Conservation (phyloP, 2,113 vertebrate genomes). For the Odobenus rosmarus region DNA sequence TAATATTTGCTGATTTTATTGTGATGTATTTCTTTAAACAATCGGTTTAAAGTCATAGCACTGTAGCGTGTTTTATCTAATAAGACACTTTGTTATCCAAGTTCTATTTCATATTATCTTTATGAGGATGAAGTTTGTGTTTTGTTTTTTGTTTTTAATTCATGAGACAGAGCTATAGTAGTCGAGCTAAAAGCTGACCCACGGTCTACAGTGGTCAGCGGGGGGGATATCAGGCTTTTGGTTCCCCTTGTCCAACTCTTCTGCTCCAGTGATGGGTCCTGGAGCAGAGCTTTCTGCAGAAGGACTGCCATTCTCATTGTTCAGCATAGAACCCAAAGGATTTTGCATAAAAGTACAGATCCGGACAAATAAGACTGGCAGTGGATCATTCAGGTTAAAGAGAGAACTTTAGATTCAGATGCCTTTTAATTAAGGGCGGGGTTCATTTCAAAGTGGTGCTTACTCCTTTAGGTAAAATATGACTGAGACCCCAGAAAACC, state of each 20-base stretch:
- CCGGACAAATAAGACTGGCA: background rate
- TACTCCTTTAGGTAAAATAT: background rate
- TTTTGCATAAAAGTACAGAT: background rate
- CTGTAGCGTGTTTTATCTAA: background rate
- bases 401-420: background rate
- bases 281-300: background rate
- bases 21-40: constrained; percentile 46
- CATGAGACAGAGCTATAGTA: background rate
- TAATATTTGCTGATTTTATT: constrained; percentile 37
- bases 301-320: background rate
- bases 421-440: background rate
- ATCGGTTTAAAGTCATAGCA: background rate
- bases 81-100: background rate
- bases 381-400: background rate
- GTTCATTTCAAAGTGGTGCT: background rate
- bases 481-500: background rate
- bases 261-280: background rate
- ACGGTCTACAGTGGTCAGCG: background rate
- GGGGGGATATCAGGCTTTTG: background rate
- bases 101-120: background rate
- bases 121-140: background rate
- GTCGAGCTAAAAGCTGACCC: background rate
- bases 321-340: background rate
- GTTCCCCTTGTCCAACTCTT: background rate
- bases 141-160: background rate